Base-by-base conservation (phyloP, 2,113 vertebrate species). In the Azemiops feae region DNA sequence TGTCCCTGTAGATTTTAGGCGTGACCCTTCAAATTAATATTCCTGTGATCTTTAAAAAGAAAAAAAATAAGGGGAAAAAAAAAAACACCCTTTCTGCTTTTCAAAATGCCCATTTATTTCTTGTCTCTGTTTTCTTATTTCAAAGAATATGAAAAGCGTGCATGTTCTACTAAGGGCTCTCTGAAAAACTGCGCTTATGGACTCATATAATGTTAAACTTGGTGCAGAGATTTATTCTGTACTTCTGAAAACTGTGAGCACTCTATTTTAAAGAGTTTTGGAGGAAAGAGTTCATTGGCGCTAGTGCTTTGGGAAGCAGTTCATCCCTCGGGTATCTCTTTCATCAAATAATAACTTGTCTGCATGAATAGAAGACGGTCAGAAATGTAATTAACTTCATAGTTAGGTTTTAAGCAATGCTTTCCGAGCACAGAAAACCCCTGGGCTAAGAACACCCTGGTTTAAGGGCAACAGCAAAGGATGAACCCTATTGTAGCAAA, bases 11-110 rank as follows among this genome's bases (percentile, higher is more conserved):
- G 47, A 94, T 91, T 7, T 85, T 88, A 6, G 92, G 74, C 53
- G 92, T 86, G 69, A 85, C 52, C 89, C 69, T 93, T 95, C n/a
- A 60, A 91, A 93, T 95, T 94, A 95, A 64, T 93, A 94, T 94
- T 89, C 93, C 23, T 91, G 1, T 93, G 16, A 86, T 94, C 52
- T 85, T 89, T 30, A 87, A 45, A 43, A 39, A 25, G 5, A 90
- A 23, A 64, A 90, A 69, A 64, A 90, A 52, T 10, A 30, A 34
- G 5, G 4, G 0, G 2, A 4, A 9, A 30, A 5, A 16, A 4
- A 9, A 30, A 4, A 14, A 69, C 11, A 9, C 16, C 1, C 6
- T 20, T 87, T 39, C 30, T 50, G 27, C 30, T 30, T 93, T 43
- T 85, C 53, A 88, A 92, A 93, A 94, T 93, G 43, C 52, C 14